Percentiles rank a stretch among this genome's conserved stretches.
Evolutionary conservation across 2,797 vertebrate genomes (phyloP).

Genomic region (Podarcis lilfordi): DNA sequence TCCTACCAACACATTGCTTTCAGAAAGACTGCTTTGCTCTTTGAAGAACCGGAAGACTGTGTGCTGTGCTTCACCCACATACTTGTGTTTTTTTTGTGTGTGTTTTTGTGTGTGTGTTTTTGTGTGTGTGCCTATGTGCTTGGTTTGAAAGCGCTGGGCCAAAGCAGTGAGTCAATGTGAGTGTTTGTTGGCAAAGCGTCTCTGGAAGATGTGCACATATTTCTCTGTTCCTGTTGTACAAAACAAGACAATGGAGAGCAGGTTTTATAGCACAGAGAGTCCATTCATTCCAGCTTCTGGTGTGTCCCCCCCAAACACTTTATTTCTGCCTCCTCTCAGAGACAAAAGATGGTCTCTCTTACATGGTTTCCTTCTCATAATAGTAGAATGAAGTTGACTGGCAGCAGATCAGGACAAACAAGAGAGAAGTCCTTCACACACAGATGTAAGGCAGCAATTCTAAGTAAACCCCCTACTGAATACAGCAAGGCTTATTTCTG

Average conservation of each 20-base stretch:
- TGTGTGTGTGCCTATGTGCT: background rate
- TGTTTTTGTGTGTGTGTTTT: too few species aligned
- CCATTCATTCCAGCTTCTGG: background rate
- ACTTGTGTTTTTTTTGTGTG: accelerated
- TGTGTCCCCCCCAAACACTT: background rate
- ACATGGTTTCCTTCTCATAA: background rate
- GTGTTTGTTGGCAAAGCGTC: background rate
- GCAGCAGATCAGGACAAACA: background rate
- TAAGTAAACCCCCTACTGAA: background rate
- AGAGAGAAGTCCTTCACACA: background rate
- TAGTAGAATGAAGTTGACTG: background rate
- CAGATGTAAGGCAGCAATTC: background rate
- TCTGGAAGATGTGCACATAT: background rate
- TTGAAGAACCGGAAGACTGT: background rate
- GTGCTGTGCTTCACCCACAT: background rate
- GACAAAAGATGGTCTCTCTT: background rate
- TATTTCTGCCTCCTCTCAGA: background rate
- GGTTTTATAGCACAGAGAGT: background rate
- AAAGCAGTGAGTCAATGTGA: background rate
- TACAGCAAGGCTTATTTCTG: background rate
- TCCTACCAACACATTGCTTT: background rate
- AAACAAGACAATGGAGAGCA: background rate
- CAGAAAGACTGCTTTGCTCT: background rate
- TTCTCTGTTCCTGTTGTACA: background rate
- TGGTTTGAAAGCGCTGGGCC: background rate